These are phyloP conservation scores for Stenchaetothrips biformis DNA, from an alignment of 2,888 invertebrate species.

Conservation along the genomic window DNA sequence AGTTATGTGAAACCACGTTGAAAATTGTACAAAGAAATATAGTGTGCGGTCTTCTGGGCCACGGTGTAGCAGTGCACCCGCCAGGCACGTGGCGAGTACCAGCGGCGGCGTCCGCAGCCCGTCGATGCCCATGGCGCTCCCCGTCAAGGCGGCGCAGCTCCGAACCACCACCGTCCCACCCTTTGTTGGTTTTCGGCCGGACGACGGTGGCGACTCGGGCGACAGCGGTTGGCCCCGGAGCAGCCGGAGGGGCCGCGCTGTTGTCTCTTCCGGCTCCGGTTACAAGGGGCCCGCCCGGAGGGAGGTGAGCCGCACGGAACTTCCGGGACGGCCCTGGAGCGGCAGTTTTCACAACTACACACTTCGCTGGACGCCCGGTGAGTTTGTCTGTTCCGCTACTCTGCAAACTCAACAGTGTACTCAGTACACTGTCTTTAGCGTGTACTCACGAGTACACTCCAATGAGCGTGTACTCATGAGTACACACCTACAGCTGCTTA, in stretches of 20 bases:
- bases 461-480: too few relatives aligned
- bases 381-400: too few relatives aligned
- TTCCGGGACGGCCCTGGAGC: conserved; percentile 40
- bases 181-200: neutral
- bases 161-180: neutral
- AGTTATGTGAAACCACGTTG: too few relatives aligned
- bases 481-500: too few relatives aligned
- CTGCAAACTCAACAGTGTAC: too few relatives aligned
- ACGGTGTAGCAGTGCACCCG: too few relatives aligned
- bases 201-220: neutral
- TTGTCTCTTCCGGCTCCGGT: neutral
- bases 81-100: too few relatives aligned
- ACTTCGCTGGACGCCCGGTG: conserved; percentile 49
- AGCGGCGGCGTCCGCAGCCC: neutral
- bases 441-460: too few relatives aligned
- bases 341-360: conserved; percentile 50
- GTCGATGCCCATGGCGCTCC: too few relatives aligned
- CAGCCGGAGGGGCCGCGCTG: neutral
- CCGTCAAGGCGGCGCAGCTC: neutral
- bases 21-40: too few relatives aligned
- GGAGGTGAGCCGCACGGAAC: neutral
- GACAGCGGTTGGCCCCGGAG: neutral
- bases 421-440: too few relatives aligned
- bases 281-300: neutral
- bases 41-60: too few relatives aligned